Conservation (phyloP, 2,888 invertebrate genomes). For the Epistrophe grossulariae region DNA sequence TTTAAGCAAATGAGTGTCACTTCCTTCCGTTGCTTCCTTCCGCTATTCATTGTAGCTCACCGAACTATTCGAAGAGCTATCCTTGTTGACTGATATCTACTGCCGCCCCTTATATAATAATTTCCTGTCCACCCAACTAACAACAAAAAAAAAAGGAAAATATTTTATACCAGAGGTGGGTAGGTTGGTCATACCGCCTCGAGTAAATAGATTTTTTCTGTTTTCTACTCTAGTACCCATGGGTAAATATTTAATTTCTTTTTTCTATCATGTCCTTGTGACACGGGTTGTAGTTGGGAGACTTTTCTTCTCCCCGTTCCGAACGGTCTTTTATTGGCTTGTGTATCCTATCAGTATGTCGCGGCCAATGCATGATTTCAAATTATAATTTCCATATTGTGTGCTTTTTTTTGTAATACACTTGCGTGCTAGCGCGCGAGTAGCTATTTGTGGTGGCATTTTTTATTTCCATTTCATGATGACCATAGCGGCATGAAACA, state of each 20-base stretch:
- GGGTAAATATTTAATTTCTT: constrained; percentile 68
- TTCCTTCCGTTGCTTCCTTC: constrained; percentile 75
- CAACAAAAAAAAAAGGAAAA: constrained; percentile 12
- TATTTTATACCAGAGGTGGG: constrained; percentile 6
- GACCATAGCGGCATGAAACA: constrained; percentile 42
- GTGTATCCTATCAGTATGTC: constrained; percentile 34
- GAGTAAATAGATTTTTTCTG: constrained; percentile 57
- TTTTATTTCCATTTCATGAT: constrained; percentile 71
- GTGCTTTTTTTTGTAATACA: constrained; percentile 51
- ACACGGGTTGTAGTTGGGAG: constrained; percentile 18
- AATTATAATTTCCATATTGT: constrained; percentile 69
- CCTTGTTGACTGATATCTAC: constrained; percentile 53
- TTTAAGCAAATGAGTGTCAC: constrained; percentile 74
- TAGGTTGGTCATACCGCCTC: constrained; percentile 23
- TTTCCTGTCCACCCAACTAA: constrained; percentile 22
- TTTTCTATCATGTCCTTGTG: constrained; percentile 39
- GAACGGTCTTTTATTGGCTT: constrained; percentile 52
- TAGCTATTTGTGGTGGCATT: constrained; percentile 66
- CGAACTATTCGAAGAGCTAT: constrained; percentile 8
- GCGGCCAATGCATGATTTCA: constrained; percentile 66
- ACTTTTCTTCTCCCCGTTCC: constrained; percentile 16
- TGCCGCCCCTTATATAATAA: constrained; percentile 41
- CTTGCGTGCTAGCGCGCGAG: constrained; percentile 58
- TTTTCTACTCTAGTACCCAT: constrained; percentile 51
- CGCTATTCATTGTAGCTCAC: constrained; percentile 53